Evolutionary conservation across 1,140 invertebrate genomes (phyloP).

Genomic region (Bathynomus jamesi): DNA sequence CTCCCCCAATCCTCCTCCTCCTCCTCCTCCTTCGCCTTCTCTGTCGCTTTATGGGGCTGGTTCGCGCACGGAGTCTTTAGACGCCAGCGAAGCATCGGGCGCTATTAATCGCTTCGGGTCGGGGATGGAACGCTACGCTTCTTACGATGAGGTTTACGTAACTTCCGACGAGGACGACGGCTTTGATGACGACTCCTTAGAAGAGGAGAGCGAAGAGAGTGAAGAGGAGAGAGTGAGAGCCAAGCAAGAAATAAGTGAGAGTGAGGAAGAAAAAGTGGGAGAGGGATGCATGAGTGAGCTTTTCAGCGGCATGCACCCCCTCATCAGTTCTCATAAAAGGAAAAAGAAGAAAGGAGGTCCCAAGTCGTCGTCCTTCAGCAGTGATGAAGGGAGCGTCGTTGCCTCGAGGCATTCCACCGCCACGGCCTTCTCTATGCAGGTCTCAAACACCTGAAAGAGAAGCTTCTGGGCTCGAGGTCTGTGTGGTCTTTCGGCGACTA

Average conservation of each 20-base stretch:
- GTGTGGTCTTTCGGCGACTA: background rate
- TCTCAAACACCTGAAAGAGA: background rate
- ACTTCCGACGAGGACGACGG: slow-evolving; percentile 6
- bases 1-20: no score
- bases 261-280: background rate
- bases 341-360: background rate
- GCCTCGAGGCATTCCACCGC: background rate
- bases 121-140: background rate
- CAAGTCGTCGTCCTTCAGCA: background rate
- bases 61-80: no score
- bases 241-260: background rate
- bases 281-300: background rate
- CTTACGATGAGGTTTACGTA: background rate
- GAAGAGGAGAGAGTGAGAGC: background rate
- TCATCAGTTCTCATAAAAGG: background rate
- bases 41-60: background rate
- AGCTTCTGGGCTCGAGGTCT: background rate
- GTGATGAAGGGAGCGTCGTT: background rate
- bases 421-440: background rate
- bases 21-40: background rate
- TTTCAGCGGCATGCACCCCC: background rate
- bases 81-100: background rate
- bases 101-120: background rate
- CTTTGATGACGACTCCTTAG: background rate
- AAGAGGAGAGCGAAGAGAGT: background rate